Evolutionary conservation across 2,888 invertebrate genomes (phyloP), one percentile per base, ranked within the genome.

Genomic region (Coremacera marginata): DNA sequence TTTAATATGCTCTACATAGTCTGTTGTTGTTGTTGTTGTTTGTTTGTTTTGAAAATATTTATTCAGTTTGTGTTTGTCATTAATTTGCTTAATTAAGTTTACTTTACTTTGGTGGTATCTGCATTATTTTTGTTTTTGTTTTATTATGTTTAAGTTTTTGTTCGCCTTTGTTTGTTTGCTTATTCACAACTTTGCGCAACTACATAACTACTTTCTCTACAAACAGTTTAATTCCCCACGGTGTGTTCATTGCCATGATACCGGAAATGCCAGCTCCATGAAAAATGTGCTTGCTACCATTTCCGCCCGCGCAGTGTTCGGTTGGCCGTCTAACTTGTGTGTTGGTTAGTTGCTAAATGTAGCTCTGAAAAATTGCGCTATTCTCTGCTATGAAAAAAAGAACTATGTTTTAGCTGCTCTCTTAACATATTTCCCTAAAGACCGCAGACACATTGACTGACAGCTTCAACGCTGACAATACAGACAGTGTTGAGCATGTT

Each of bases 191-290:
- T 25, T 27, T 60, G 55, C 55, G 2, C 19, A 19, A 14, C 65
- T 19, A 37, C 37, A 65, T n/a, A 31, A 34, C 8, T 65, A 16
- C 16, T 27, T 16, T 63, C 37, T 19, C 67, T n/a, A 31, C 1
- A 2, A n/a, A 37, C 44, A 22, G 11, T 5, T 19, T 19, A 22
- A 19, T 19, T 72, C 72, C 62, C 60, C 25, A 25, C 44, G 25
- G 19, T 57, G 70, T 70, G 76, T 57, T 70, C 76, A 78, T 72
- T 77, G 79, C 49, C 71, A 62, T 81, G 81, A 70, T 76, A 80
- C 77, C 81, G 81, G 80, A 82, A 81, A 80, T 78, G 81, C 81
- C 81, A 81, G 81, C 75, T 76, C 51, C 62, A 37, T 65, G 60
- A 22, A 71, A 55, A 78, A 52, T 79, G 78, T 77, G 79, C 73